Conservation (phyloP, 2,113 vertebrate species). For the Corynorhinus townsendii region DNA sequence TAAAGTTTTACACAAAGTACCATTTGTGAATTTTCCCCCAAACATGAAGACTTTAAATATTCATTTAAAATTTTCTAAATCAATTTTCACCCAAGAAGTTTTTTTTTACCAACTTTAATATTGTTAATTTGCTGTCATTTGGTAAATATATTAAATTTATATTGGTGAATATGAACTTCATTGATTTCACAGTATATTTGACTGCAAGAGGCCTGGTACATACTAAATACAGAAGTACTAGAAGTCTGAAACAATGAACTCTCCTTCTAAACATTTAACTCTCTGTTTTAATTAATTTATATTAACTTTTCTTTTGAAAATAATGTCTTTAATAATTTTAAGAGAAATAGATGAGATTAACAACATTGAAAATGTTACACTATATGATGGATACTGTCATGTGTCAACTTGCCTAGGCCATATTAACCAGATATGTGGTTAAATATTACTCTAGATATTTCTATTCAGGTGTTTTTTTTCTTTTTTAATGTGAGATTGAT, state of each 20-base stretch:
- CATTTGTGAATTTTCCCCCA: neutral
- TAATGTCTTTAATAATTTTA: accelerated
- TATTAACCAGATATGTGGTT: neutral
- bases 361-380: neutral
- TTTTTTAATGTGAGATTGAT: neutral
- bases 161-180: neutral
- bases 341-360: neutral
- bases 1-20: neutral
- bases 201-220: neutral
- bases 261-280: neutral
- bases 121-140: neutral
- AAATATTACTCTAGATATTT: neutral
- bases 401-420: neutral
- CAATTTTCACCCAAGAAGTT: neutral
- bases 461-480: neutral
- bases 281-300: neutral
- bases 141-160: neutral
- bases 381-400: neutral
- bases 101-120: neutral
- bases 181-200: neutral
- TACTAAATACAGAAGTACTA: neutral
- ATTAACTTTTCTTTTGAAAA: neutral
- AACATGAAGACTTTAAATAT: neutral
- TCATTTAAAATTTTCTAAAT: slow-evolving; percentile 4
- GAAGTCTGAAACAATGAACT: neutral